phyloP scores from a whole-genome alignment of 2,797 vertebrate genomes.

The Diplodus puntazzo region DNA sequence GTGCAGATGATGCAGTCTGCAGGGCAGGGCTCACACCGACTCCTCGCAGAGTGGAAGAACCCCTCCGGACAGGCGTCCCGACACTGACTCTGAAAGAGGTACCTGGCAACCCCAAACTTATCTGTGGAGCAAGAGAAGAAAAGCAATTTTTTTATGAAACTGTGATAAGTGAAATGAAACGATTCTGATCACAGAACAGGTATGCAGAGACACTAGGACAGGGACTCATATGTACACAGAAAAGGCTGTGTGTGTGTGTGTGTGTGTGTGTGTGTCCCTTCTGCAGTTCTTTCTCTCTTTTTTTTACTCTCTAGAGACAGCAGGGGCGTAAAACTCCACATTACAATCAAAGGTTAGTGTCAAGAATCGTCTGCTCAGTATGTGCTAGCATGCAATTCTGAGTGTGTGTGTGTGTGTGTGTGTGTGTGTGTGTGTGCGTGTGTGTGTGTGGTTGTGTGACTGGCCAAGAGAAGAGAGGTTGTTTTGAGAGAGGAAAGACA shows the following conservation, averaged over 20 bases:
- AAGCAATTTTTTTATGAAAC: background rate
- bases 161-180: constrained; percentile 1
- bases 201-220: constrained; percentile 35
- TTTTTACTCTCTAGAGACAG: constrained; percentile 1
- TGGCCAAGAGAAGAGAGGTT: constrained; percentile 57
- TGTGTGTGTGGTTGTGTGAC: constrained; percentile 21
- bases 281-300: background rate
- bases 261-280: background rate
- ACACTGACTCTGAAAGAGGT: constrained; percentile 87
- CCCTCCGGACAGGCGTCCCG: constrained; percentile 87
- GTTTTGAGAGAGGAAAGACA: constrained; percentile 62
- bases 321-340: constrained; percentile 19
- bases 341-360: constrained; percentile 45
- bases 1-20: constrained; percentile 87
- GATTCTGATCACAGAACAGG: constrained; percentile 16
- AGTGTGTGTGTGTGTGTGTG: constrained; percentile 15
- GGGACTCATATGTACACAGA: background rate
- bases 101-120: constrained; percentile 78
- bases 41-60: constrained; percentile 78
- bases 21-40: constrained; percentile 85
- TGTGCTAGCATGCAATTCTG: background rate
- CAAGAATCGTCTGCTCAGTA: constrained; percentile 15
- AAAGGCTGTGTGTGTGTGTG: background rate
- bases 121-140: constrained; percentile 78
- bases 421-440: constrained; percentile 7